Conservation (phyloP, 2,113 vertebrate species). For the Potamarius usumacintae region DNA sequence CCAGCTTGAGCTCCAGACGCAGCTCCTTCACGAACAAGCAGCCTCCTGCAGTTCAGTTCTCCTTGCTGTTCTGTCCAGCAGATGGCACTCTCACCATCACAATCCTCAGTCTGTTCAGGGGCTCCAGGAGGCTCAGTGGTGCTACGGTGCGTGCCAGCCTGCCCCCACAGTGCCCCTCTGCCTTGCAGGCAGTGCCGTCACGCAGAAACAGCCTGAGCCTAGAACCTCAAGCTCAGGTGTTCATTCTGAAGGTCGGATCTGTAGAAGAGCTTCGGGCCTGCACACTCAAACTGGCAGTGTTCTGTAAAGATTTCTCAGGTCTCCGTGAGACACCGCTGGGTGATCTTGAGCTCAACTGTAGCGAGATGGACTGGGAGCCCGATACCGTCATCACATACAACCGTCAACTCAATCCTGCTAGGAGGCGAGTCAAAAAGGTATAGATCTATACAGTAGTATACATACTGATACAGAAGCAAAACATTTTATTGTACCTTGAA, state of each 20-base stretch:
- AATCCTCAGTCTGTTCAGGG: slow-evolving; percentile 69
- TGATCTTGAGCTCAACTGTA: slow-evolving; percentile 73
- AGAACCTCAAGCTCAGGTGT: slow-evolving; percentile 62
- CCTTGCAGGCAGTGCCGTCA: slow-evolving; percentile 44
- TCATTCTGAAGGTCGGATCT: slow-evolving; percentile 67
- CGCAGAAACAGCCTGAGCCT: slow-evolving; percentile 65
- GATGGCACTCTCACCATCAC: slow-evolving; percentile 68
- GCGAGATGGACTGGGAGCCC: slow-evolving; percentile 69
- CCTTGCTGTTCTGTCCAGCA: slow-evolving; percentile 66
- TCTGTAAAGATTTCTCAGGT: slow-evolving; percentile 69
- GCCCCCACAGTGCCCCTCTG: slow-evolving; percentile 60
- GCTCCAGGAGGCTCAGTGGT: slow-evolving; percentile 62
- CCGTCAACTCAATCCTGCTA: slow-evolving; percentile 69
- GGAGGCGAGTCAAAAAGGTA: slow-evolving; percentile 78
- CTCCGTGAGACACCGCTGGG: slow-evolving; percentile 72
- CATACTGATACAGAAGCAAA: too few relatives aligned
- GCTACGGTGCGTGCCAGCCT: slow-evolving; percentile 70
- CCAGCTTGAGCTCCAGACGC: neutral
- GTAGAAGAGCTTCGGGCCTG: slow-evolving; percentile 68
- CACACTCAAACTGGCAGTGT: slow-evolving; percentile 71
- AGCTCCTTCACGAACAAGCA: slow-evolving; percentile 54
- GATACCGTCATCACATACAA: slow-evolving; percentile 62
- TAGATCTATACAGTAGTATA: too few relatives aligned
- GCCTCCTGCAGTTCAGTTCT: slow-evolving; percentile 68
- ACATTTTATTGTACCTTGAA: too few relatives aligned